phyloP scores from a whole-genome alignment of 2,888 invertebrate genomes.

The Drosophila meridiana region DNA sequence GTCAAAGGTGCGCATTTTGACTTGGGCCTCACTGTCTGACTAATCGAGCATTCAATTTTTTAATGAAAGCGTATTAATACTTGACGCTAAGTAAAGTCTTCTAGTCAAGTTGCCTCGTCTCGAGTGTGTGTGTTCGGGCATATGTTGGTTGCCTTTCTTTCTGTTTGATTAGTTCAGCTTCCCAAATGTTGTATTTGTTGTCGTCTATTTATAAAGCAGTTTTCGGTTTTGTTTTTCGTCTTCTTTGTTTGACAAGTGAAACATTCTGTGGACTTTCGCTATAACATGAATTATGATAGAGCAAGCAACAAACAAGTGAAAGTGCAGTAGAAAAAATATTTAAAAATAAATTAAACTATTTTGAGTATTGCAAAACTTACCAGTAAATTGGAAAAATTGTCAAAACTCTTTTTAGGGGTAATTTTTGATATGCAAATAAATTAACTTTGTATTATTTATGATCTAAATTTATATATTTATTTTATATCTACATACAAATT shows the following conservation, averaged over 20 bases:
- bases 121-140: slow-evolving; percentile 45
- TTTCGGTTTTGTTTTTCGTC: not conserved
- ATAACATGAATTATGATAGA: slow-evolving; percentile 5
- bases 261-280: slow-evolving; percentile 35
- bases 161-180: slow-evolving; percentile 55
- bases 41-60: slow-evolving; percentile 79
- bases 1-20: slow-evolving; percentile 70
- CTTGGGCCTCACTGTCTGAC: slow-evolving; percentile 56
- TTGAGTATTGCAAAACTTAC: not conserved
- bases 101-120: slow-evolving; percentile 17
- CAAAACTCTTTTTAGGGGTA: not conserved
- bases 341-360: not conserved
- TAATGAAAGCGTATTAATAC: slow-evolving; percentile 77
- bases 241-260: slow-evolving; percentile 55
- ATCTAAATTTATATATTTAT: too few relatives aligned
- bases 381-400: not conserved
- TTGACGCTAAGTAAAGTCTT: slow-evolving; percentile 64
- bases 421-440: too few relatives aligned
- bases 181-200: slow-evolving; percentile 32
- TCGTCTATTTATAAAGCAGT: slow-evolving; percentile 50
- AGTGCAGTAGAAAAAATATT: slow-evolving; percentile 14
- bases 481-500: too few relatives aligned
- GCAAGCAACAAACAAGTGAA: slow-evolving; percentile 25
- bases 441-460: too few relatives aligned
- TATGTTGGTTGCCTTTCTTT: slow-evolving; percentile 50